These are phyloP conservation scores for Melieria picta DNA, from an alignment of 2,888 invertebrate species.

Conservation along the genomic window DNA sequence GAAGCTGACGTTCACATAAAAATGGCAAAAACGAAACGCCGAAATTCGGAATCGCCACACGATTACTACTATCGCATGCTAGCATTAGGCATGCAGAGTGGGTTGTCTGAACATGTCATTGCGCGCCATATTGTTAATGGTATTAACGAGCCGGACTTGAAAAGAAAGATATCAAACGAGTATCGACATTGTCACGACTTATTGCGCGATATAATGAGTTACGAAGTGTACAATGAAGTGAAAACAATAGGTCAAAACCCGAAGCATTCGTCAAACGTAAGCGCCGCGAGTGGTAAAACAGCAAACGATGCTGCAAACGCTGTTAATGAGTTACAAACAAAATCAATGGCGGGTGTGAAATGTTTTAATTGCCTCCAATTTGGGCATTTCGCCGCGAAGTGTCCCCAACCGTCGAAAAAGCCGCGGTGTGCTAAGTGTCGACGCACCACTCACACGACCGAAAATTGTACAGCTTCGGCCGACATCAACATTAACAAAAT, in stretches of 20 bases:
- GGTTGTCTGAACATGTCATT: constrained; percentile 33
- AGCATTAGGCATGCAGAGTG: constrained; percentile 30
- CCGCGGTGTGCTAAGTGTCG: constrained; percentile 25
- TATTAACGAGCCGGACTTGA: constrained; percentile 35
- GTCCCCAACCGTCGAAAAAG: constrained; percentile 32
- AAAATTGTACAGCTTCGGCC: constrained; percentile 6
- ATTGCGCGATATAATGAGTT: constrained; percentile 33
- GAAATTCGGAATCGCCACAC: not conserved
- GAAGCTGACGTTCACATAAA: constrained; percentile 37
- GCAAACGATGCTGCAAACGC: not conserved
- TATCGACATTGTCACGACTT: constrained; percentile 28
- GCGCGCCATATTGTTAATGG: constrained; percentile 39
- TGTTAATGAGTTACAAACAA: no score
- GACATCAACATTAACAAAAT: constrained; percentile 11
- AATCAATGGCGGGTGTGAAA: no score
- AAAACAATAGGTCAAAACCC: constrained; percentile 6
- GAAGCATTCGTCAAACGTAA: not conserved
- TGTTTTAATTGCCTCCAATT: not conserved
- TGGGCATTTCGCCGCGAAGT: constrained; percentile 25
- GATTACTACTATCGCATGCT: constrained; percentile 39
- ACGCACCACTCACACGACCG: constrained; percentile 26
- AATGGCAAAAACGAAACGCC: constrained; percentile 30
- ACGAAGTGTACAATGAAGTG: constrained; percentile 30
- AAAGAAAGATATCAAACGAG: constrained; percentile 37
- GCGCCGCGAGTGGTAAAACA: not conserved